phyloP scores from a whole-genome alignment of 23 tunicate species.

The Styela plicata region DNA sequence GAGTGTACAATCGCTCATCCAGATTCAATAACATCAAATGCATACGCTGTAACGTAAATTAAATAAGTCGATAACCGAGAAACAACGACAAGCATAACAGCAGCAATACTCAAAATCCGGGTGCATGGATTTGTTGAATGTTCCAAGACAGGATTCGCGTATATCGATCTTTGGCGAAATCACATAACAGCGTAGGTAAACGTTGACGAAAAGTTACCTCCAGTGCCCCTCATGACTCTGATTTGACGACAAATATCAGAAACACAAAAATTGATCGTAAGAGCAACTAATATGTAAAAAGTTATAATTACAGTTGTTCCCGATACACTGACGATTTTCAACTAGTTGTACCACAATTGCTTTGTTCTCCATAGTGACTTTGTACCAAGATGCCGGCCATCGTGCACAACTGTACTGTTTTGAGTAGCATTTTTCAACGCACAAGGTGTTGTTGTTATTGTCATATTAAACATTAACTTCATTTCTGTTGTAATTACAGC shows the following conservation, averaged over 20 bases:
- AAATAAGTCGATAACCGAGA: neutral
- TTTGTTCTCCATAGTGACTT: neutral
- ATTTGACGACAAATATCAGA: neutral
- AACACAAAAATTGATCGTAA: neutral
- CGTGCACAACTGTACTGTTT: neutral
- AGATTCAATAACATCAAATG: neutral
- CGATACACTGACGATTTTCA: neutral
- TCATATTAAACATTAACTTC: too few relatives aligned
- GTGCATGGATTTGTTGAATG: neutral
- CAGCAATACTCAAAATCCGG: neutral
- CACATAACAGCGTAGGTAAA: conserved; percentile 2
- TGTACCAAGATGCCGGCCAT: neutral
- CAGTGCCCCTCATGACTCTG: neutral
- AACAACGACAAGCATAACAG: neutral
- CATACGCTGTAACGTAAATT: neutral
- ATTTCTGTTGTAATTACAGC: too few relatives aligned
- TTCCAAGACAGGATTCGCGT: neutral
- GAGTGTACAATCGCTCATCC: conserved; percentile 5
- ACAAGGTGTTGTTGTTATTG: neutral
- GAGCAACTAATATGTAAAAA: neutral
- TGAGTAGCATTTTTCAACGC: too few relatives aligned
- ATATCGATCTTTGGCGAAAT: conserved; percentile 3
- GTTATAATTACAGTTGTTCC: neutral
- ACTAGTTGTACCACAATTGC: neutral
- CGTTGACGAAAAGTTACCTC: neutral